Evolutionary conservation across 2,113 vertebrate species (phyloP).

Genomic region (Sorex araneus): DNA sequence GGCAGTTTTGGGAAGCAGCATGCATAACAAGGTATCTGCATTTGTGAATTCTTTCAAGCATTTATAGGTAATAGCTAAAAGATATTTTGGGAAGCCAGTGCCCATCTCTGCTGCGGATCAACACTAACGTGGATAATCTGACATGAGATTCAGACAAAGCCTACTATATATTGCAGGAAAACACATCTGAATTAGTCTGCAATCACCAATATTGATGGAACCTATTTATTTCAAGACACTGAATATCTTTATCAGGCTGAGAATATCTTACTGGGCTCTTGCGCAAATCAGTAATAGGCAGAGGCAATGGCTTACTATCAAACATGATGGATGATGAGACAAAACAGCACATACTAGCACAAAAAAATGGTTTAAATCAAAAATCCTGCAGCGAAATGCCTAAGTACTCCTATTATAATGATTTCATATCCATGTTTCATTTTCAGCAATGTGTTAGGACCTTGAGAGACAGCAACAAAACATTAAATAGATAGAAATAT

Average conservation of each 20-base stretch:
- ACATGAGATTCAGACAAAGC: constrained; percentile 81
- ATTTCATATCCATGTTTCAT: constrained; percentile 81
- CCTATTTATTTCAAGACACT: constrained; percentile 81
- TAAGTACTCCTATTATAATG: constrained; percentile 77
- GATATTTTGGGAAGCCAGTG: constrained; percentile 80
- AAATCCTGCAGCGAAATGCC: constrained; percentile 72
- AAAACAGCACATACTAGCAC: constrained; percentile 68
- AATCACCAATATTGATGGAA: constrained; percentile 84
- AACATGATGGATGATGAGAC: constrained; percentile 79
- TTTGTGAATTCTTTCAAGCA: constrained; percentile 84
- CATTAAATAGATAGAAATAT: constrained; percentile 67
- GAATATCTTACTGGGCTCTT: constrained; percentile 78
- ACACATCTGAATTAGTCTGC: constrained; percentile 80
- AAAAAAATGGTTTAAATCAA: constrained; percentile 77
- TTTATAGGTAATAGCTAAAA: constrained; percentile 84
- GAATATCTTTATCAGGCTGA: constrained; percentile 77
- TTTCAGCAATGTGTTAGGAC: constrained; percentile 69
- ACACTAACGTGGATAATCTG: constrained; percentile 77
- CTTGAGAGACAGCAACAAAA: constrained; percentile 66
- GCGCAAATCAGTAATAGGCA: constrained; percentile 77
- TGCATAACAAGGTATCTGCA: constrained; percentile 85
- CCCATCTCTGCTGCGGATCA: constrained; percentile 71
- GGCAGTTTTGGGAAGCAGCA: constrained; percentile 79
- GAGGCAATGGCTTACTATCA: constrained; percentile 75
- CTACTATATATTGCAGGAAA: constrained; percentile 71